These are phyloP conservation scores for Onthophagus sagittarius DNA, from an alignment of 2,888 invertebrate genomes.

Conservation along the genomic window DNA sequence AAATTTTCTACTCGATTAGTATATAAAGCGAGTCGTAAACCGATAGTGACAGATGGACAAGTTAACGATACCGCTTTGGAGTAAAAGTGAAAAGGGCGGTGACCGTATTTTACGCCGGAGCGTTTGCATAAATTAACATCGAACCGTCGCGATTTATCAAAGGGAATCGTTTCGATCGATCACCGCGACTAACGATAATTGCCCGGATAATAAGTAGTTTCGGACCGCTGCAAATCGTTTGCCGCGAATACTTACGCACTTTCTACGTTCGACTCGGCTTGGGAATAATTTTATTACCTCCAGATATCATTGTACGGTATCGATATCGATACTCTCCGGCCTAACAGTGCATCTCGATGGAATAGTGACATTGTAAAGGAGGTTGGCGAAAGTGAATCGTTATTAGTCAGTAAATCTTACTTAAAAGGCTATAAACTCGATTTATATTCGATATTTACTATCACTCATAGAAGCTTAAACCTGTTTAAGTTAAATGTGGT, in stretches of 20 bases:
- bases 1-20: neutral
- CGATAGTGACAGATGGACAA: neutral
- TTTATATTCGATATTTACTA: neutral
- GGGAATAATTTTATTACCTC: neutral
- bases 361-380: neutral
- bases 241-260: neutral
- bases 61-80: neutral
- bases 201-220: neutral
- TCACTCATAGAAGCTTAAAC: neutral
- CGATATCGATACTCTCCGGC: neutral
- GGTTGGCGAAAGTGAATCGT: neutral
- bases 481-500: neutral
- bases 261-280: neutral
- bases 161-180: neutral
- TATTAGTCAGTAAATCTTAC: neutral
- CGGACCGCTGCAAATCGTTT: neutral
- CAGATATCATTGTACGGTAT: neutral
- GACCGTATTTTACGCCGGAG: neutral
- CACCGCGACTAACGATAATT: neutral
- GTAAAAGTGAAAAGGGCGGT: neutral
- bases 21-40: neutral
- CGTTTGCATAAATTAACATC: neutral
- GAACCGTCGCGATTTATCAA: neutral
- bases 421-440: neutral
- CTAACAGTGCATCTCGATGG: neutral